These are phyloP conservation scores for Eulacestoma nigropectus DNA, from an alignment of 2,113 vertebrate genomes.

Conservation along the genomic window DNA sequence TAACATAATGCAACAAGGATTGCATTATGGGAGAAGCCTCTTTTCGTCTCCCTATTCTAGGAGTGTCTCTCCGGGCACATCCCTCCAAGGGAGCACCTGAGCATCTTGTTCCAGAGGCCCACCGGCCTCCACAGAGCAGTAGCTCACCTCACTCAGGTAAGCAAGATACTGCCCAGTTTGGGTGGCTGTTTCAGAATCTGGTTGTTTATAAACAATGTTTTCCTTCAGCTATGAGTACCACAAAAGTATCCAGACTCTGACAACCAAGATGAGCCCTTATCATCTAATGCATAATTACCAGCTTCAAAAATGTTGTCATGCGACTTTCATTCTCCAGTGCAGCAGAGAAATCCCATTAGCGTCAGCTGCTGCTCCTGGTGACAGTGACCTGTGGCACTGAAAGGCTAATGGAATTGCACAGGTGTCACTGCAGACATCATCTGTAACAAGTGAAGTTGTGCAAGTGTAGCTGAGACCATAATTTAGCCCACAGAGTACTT, in stretches of 20 bases:
- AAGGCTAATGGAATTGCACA: neutral
- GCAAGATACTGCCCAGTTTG: neutral
- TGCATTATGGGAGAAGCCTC: no score
- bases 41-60: no score
- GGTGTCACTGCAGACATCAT: neutral
- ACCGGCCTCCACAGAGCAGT: no score
- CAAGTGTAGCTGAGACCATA: neutral
- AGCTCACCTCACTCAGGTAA: neutral
- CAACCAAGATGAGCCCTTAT: neutral
- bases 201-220: neutral
- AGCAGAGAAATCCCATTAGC: neutral
- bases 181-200: neutral
- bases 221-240: neutral
- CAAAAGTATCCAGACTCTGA: neutral
- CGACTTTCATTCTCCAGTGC: neutral
- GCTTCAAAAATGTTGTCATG: neutral
- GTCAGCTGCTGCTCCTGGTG: neutral
- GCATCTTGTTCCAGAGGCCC: no score
- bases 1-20: no score
- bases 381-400: neutral
- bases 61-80: no score
- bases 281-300: neutral
- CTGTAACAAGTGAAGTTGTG: neutral
- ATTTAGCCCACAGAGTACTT: neutral
- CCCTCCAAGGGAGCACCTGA: no score